phyloP scores from a whole-genome alignment of 2,888 invertebrate genomes.

The Tanaodytes sp. region DNA sequence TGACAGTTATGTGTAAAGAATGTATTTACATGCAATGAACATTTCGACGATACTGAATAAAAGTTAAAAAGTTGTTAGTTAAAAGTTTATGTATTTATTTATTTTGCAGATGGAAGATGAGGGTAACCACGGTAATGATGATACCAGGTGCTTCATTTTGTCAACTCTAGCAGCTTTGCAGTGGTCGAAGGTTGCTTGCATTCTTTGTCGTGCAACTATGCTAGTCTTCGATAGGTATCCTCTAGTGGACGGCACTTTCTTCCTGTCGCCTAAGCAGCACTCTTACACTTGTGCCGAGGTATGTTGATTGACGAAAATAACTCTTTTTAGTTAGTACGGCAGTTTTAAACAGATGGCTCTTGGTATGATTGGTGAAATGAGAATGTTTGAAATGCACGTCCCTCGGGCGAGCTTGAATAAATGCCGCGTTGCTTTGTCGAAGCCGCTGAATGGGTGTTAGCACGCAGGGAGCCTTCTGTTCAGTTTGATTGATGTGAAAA shows the following conservation, averaged over 20 bases:
- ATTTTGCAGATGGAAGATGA: constrained; percentile 93
- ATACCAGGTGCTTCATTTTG: constrained; percentile 95
- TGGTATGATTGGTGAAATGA: constrained; percentile 7
- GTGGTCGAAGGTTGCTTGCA: constrained; percentile 88
- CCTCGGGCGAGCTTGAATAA: constrained; percentile 6
- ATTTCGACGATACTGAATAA: too few species aligned
- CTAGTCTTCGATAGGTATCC: constrained; percentile 98
- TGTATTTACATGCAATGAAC: too few species aligned
- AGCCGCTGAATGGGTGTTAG: constrained; percentile 5
- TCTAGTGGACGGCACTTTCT: constrained; percentile 97
- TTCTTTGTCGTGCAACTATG: constrained; percentile 90
- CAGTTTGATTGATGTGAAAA: constrained; percentile 17
- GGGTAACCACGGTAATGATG: constrained; percentile 98
- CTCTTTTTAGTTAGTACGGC: neutral
- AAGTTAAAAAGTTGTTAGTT: too few species aligned
- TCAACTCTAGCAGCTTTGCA: constrained; percentile 94
- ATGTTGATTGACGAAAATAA: constrained; percentile 65
- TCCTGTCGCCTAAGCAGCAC: constrained; percentile 94
- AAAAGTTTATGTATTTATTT: too few species aligned
- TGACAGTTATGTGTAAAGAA: too few species aligned
- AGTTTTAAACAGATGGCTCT: constrained; percentile 1
- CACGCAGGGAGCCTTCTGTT: constrained; percentile 9
- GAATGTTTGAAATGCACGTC: constrained; percentile 2
- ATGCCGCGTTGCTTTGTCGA: constrained; percentile 8
- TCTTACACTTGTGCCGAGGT: constrained; percentile 90